Evolutionary conservation across 2,113 vertebrate species (phyloP), one percentile per base, ranked within the genome.

Genomic region (Boleophthalmus pectinirostris): DNA sequence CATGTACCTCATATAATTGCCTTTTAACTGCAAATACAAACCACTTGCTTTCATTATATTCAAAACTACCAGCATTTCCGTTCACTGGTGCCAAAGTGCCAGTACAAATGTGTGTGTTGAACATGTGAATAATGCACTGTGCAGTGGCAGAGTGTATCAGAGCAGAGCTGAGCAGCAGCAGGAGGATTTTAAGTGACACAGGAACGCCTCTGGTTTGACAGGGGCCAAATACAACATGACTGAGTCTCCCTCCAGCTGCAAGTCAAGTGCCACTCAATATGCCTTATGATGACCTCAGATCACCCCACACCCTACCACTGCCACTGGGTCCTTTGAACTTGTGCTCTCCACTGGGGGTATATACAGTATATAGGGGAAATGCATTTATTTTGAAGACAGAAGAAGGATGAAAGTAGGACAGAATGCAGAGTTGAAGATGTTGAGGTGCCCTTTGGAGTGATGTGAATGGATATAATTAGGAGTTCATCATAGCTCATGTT

Each of bases 201-300:
- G 25, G 8, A 35, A 35, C 8, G 60, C 60, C 29, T 63, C 25
- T 29, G 60, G 60, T 20, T 29, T 35, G 60, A 63, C 60, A 63
- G 29, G 29, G 60, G 29, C 25, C 60, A 63, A 63, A 63, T 7
- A 18, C 60, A n/a, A 63, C 60, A 35, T 63, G 60, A 35, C 58
- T 16, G 58, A 35, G 14, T 63, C 29, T 35, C 29, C 24, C 60
- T 63, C 29, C 25, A 20, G 25, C 60, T 10, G 16, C 60, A 63
- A 63, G 15, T 35, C 15, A 63, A 63, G 25, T 63, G 58, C 33
- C 58, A 18, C 25, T 63, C 58, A 63, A 35, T 35, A 63, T 61
- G 60, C 16, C 29, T 20, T 35, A 18, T 20, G 29, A 25, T 33
- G 29, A 63, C 60, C 60, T 63, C 21, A 58, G 56, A 15, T 10